Conservation (phyloP, 1,140 invertebrate genomes). For the Paralvinella palmiformis region DNA sequence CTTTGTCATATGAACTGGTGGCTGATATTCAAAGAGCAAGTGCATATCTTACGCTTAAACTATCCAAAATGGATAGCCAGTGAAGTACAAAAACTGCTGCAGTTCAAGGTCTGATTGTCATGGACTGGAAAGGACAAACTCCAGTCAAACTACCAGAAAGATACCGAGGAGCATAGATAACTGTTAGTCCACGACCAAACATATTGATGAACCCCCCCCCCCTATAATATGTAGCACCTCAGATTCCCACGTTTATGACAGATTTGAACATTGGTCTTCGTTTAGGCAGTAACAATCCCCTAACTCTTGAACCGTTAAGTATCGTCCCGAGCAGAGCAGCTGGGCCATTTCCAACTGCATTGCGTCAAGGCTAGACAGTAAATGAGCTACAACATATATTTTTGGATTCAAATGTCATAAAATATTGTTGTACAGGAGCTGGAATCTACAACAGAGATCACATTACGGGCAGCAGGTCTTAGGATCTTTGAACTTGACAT, state of each 20-base stretch:
- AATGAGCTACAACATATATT: neutral
- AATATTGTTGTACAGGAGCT: neutral
- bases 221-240: neutral
- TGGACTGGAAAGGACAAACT: neutral
- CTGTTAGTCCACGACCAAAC: neutral
- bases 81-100: neutral
- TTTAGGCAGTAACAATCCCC: neutral
- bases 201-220: neutral
- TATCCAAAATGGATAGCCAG: neutral
- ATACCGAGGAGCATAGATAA: neutral
- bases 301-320: neutral
- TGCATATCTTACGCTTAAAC: neutral
- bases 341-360: neutral
- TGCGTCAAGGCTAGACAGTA: neutral
- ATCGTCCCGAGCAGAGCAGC: neutral
- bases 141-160: neutral
- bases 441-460: neutral
- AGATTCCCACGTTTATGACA: neutral
- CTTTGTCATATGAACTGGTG: neutral
- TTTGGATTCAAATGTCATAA: neutral
- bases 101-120: neutral
- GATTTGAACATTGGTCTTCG: neutral
- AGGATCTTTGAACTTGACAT: neutral
- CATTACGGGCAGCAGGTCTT: neutral
- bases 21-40: neutral